Evolutionary conservation across 2,113 vertebrate genomes (phyloP).

Genomic region (Rana temporaria): DNA sequence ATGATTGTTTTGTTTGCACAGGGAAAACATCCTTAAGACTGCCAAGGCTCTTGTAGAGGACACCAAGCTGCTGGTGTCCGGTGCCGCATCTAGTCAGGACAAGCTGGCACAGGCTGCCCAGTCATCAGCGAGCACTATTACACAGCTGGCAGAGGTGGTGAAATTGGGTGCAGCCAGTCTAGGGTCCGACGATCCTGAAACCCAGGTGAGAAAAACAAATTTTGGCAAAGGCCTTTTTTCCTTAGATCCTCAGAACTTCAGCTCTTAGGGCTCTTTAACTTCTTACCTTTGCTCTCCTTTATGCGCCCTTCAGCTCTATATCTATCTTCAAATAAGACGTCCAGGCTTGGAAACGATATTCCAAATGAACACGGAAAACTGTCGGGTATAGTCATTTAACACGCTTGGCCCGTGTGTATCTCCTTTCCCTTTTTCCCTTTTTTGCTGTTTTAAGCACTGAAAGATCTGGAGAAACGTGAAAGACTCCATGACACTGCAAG

Average conservation of each 20-base stretch:
- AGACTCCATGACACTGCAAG: background rate
- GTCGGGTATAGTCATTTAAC: conserved; percentile 49
- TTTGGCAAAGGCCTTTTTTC: background rate
- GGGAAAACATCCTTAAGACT: conserved; percentile 97
- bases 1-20: conserved; percentile 60
- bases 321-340: conserved; percentile 56
- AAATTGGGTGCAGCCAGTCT: conserved; percentile 94
- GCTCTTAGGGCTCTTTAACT: background rate
- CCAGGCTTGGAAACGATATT: conserved; percentile 33
- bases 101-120: conserved; percentile 95
- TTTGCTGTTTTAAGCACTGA: background rate
- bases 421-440: background rate
- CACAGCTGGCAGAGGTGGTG: conserved; percentile 95
- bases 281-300: conserved; percentile 43
- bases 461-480: background rate
- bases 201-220: conserved; percentile 80
- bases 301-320: conserved; percentile 53
- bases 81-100: conserved; percentile 94
- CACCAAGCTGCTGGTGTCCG: conserved; percentile 94
- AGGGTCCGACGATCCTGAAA: conserved; percentile 94
- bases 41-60: conserved; percentile 98
- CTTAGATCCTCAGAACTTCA: background rate
- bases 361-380: conserved; percentile 25
- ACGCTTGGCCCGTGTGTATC: conserved; percentile 52
- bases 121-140: conserved; percentile 96